phyloP scores from a whole-genome alignment of 2,113 vertebrate species.

The Toxostoma redivivum region DNA sequence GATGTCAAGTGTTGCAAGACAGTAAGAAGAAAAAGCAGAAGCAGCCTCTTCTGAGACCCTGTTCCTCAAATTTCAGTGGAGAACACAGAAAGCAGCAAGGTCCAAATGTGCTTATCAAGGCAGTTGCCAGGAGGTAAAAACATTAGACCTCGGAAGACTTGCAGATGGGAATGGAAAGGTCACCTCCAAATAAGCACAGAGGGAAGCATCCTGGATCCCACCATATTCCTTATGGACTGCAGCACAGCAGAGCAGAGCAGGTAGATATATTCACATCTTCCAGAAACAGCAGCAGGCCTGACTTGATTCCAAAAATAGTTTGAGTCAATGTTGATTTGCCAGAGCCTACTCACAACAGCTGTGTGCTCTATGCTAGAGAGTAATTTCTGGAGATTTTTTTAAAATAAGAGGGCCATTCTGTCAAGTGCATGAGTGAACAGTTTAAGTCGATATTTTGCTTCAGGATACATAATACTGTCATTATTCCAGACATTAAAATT shows the following conservation, averaged over 20 bases:
- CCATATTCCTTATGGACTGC: neutral
- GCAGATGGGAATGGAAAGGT: neutral
- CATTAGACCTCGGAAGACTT: neutral
- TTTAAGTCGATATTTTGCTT: neutral
- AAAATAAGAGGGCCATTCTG: neutral
- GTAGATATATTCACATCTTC: conserved; percentile 18
- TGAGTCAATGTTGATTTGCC: conserved; percentile 48
- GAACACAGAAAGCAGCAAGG: neutral
- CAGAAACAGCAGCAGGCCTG: conserved; percentile 38
- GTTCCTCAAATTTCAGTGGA: neutral
- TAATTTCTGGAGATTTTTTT: neutral
- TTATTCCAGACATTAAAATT: neutral
- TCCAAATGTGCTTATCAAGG: neutral
- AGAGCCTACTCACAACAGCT: conserved; percentile 47
- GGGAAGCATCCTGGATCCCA: neutral
- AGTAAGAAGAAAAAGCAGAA: neutral
- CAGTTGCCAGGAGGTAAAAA: neutral
- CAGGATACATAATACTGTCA: neutral
- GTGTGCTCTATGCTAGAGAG: neutral
- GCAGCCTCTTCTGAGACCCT: neutral
- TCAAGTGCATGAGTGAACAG: neutral
- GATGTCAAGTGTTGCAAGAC: neutral
- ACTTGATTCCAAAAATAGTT: conserved; percentile 44
- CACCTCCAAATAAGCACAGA: conserved; percentile 3
- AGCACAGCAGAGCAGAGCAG: neutral